Base-by-base conservation (phyloP, 1,140 invertebrate genomes). In the Pseudomyrmex sp. region DNA sequence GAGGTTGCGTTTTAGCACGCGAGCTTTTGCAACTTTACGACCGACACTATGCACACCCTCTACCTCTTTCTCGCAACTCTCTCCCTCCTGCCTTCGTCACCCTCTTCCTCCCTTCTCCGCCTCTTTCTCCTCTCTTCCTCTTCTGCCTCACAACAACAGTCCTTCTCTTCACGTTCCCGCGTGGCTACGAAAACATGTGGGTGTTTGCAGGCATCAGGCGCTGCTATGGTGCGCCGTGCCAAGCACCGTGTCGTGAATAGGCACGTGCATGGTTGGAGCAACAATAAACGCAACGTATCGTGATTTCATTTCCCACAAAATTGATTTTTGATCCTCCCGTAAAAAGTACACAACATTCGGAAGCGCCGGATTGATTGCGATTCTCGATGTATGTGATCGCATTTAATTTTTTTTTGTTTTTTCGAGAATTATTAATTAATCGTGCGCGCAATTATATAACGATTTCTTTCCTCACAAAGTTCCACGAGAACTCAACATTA, bases 11-110 rank as follows among this genome's bases (percentile, higher is more conserved):
- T 82, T 84, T 72, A 80, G 66, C 83, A 84, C 83, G 83, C 83
- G 75, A 84, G 77, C 83, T 84, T 84, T 84, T 70, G 75, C 76
- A 82, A 85, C 83, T 84, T 84, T 85, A 83, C 75, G 77, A 83
- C 61, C 68, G 77, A 74, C 83, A 75, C 68, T 83, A 62, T 66
- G 68, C 69, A 58, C 72, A 73, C 83, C 82, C 83, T 54, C 35
- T 35, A 18, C 50, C 59, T 73, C 52, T 23, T 50, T 85, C 75
- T 50, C 82, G 44, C 54, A 20, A 23, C 44, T 58, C 23, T 35
- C 35, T 35, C 35, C 35, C 5, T 35, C 35, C 35, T 35, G 35
- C 35, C 35, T 35, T 35, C 35, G 35, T 35, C 5, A 35, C 35
- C 35, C n/a, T 20, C 72, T 18, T 10, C 18, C 15, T 52, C 15